Percentiles rank a stretch among this genome's conserved stretches.
These are phyloP conservation scores for Hydrochoerus hydrochaeris DNA, from an alignment of 2,113 vertebrate species.

Conservation along the genomic window DNA sequence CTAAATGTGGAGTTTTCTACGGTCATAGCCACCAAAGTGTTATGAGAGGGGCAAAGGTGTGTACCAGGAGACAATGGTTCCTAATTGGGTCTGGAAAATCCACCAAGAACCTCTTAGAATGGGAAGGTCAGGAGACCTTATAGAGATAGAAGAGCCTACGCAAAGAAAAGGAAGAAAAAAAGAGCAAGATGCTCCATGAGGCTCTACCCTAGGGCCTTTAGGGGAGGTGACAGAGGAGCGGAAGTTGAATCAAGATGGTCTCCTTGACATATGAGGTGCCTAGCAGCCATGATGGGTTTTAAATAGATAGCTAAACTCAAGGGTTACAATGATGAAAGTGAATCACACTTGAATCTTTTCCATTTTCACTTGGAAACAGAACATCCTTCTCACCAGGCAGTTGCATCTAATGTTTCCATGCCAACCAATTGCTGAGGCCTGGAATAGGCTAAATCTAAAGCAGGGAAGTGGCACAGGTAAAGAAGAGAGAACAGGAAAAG, in stretches of 20 bases:
- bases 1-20: neutral
- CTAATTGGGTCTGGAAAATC: neutral
- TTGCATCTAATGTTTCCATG: constrained; percentile 78
- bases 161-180: neutral
- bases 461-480: neutral
- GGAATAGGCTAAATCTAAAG: constrained; percentile 57
- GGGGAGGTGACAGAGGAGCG: neutral
- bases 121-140: neutral
- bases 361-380: constrained; percentile 79
- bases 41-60: neutral
- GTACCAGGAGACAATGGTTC: neutral
- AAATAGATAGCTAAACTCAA: constrained; percentile 28
- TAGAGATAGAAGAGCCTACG: neutral
- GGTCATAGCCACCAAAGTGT: neutral
- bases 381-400: constrained; percentile 68
- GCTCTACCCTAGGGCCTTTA: neutral
- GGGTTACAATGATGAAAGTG: constrained; percentile 68
- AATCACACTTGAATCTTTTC: constrained; percentile 76
- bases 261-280: neutral
- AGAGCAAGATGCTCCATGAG: neutral
- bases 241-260: neutral
- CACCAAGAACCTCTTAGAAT: neutral
- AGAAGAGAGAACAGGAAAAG: neutral
- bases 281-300: neutral
- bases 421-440: constrained; percentile 62